Percentiles rank a stretch among this genome's conserved stretches.
Conservation (phyloP, 2,888 invertebrate species). For the Eremobia ochroleuca region DNA sequence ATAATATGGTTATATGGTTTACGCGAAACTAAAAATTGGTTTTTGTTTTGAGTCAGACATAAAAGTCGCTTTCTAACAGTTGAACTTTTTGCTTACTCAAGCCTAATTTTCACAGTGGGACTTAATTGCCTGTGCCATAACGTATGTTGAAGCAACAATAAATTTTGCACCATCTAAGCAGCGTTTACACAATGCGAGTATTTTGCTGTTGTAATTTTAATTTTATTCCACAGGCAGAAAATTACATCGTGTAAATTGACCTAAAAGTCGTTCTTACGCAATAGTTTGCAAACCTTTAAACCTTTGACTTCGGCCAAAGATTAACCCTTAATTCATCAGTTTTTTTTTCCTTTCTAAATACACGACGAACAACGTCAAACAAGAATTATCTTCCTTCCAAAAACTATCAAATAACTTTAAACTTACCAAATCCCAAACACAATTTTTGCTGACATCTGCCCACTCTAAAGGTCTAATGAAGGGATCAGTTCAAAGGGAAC, state of each 20-base stretch:
- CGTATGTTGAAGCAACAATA: not conserved
- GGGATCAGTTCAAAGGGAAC: constrained; percentile 60
- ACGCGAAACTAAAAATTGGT: too few relatives aligned
- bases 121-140: not conserved
- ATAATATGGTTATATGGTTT: too few relatives aligned
- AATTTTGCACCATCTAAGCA: not conserved
- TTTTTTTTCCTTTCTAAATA: not conserved
- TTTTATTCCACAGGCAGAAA: not conserved
- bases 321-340: not conserved
- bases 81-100: too few relatives aligned
- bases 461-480: constrained; percentile 36
- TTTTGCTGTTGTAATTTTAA: not conserved
- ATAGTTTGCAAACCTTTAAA: not conserved
- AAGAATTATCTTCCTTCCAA: not conserved
- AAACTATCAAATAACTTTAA: constrained; percentile 12
- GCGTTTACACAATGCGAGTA: not conserved
- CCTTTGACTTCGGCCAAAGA: not conserved
- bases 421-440: constrained; percentile 20
- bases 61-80: too few relatives aligned
- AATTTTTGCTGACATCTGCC: constrained; percentile 38
- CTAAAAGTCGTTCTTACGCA: not conserved
- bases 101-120: not conserved
- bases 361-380: not conserved
- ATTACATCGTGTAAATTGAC: not conserved
- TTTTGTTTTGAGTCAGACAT: too few relatives aligned